These are phyloP conservation scores for Prionailurus bengalensis DNA, from an alignment of 2,113 vertebrate species.

Conservation along the genomic window DNA sequence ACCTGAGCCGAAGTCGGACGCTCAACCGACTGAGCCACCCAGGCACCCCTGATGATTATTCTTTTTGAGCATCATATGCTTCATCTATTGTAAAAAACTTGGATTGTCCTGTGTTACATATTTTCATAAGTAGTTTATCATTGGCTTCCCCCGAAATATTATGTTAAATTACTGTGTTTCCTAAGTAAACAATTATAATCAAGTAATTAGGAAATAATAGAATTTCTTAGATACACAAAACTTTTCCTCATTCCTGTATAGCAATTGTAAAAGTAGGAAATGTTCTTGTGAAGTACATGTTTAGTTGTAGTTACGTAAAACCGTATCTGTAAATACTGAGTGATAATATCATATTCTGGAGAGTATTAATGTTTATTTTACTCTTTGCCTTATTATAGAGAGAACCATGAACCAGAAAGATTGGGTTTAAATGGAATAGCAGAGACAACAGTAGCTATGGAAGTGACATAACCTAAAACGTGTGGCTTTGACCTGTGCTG, in stretches of 20 bases:
- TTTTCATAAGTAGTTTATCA: slow-evolving; percentile 55
- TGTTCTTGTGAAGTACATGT: not conserved
- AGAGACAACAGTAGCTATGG: slow-evolving; percentile 96
- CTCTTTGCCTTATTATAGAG: slow-evolving; percentile 88
- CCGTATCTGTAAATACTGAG: slow-evolving; percentile 8
- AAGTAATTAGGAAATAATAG: slow-evolving; percentile 34
- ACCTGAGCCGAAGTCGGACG: too few relatives aligned
- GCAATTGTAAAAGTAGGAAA: slow-evolving; percentile 42
- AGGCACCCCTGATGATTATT: not conserved
- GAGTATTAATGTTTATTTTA: slow-evolving; percentile 73
- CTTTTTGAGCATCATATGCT: not conserved
- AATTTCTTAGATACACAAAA: slow-evolving; percentile 57
- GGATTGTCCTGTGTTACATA: not conserved
- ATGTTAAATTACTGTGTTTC: slow-evolving; percentile 10
- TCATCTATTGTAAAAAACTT: not conserved
- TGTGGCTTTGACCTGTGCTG: slow-evolving; percentile 83
- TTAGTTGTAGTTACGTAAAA: slow-evolving; percentile 41
- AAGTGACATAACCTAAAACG: slow-evolving; percentile 93
- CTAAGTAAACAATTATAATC: slow-evolving; percentile 44
- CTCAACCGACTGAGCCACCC: too few relatives aligned
- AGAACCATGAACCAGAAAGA: slow-evolving; percentile 94
- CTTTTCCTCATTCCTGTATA: slow-evolving; percentile 16
- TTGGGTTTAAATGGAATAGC: slow-evolving; percentile 94
- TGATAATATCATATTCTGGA: slow-evolving; percentile 13
- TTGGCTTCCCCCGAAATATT: not conserved